A percentile compares a stretch with the other conserved stretches of the same genome.
Evolutionary conservation across 2,797 vertebrate species (phyloP).

Genomic region (Lophotriccus pileatus): DNA sequence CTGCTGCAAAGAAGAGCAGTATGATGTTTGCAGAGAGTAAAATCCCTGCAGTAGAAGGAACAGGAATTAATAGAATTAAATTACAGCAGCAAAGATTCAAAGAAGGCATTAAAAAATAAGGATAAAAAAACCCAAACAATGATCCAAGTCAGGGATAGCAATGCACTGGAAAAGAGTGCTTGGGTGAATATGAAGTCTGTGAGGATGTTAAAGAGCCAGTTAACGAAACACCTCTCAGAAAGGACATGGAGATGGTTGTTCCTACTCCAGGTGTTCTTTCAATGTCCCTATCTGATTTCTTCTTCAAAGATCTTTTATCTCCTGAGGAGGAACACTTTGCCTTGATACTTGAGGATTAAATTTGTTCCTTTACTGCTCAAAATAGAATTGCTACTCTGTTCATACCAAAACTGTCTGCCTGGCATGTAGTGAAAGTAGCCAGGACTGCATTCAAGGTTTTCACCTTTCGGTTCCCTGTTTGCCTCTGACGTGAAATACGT

Average conservation of each 20-base stretch:
- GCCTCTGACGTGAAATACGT: background rate
- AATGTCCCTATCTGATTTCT: background rate
- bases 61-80: background rate
- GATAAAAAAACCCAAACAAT: rapidly evolving
- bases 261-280: background rate
- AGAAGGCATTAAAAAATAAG: background rate
- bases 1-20: background rate
- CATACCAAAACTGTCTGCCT: background rate
- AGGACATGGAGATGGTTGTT: background rate
- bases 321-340: background rate
- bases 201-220: background rate
- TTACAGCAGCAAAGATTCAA: background rate
- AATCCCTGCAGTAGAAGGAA: background rate
- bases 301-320: background rate
- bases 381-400: background rate
- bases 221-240: background rate
- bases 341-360: background rate
- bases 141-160: background rate
- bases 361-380: background rate
- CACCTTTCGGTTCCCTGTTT: background rate
- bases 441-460: background rate
- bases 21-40: background rate
- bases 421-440: background rate
- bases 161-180: background rate
- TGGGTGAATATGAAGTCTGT: background rate